Evolutionary conservation across 2,113 vertebrate species (phyloP).

Genomic region (Petrocephalus zakoni): DNA sequence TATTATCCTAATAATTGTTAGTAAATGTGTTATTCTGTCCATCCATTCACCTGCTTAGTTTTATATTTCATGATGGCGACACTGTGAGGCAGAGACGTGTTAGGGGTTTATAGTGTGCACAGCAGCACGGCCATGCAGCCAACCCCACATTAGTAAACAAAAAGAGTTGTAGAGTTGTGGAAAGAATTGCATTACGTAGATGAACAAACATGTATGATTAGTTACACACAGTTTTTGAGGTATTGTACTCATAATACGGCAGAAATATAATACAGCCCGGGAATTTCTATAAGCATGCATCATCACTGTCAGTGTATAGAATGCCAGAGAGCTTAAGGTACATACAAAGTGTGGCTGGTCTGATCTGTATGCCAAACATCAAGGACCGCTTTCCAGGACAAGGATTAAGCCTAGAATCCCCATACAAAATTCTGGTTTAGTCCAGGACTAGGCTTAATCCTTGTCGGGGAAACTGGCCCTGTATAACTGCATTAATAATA

Average conservation of each 20-base stretch:
- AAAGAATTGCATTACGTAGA: not conserved
- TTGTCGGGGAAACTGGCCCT: too few species aligned
- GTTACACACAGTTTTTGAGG: too few species aligned
- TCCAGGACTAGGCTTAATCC: too few species aligned
- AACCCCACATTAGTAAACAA: not conserved
- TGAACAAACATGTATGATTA: not conserved
- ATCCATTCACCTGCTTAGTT: too few species aligned
- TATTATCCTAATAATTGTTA: too few species aligned
- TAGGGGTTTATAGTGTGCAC: too few species aligned
- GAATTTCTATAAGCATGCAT: not conserved
- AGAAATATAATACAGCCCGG: not conserved
- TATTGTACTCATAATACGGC: not conserved
- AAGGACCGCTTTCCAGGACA: too few species aligned
- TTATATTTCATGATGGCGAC: too few species aligned
- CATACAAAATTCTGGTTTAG: too few species aligned
- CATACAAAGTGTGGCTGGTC: not conserved
- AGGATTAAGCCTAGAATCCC: too few species aligned
- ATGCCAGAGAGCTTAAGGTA: not conserved
- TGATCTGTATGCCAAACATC: not conserved
- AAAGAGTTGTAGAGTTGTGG: not conserved
- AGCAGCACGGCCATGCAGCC: not conserved
- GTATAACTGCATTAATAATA: not conserved
- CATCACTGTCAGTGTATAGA: not conserved
- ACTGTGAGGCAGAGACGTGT: too few species aligned
- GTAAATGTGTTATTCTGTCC: too few species aligned